Evolutionary conservation across 2,888 invertebrate genomes (phyloP), one percentile per base, ranked within the genome.

Genomic region (Rhamphomyia laevipes): DNA sequence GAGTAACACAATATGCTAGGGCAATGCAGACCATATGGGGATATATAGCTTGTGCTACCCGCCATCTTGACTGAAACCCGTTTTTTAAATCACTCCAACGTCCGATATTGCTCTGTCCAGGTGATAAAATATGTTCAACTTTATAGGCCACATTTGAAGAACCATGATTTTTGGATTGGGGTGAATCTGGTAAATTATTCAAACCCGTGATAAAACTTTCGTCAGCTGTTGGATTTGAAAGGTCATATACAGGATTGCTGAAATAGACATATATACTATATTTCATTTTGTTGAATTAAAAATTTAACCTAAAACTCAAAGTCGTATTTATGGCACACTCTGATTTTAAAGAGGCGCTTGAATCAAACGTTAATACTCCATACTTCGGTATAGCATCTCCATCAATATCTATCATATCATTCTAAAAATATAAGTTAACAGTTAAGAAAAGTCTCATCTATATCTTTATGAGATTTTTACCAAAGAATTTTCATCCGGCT

Each of bases 11-110:
- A 66, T 93, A 93, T 2, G 90, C 90, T 52, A 89, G 70, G 0
- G 85, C 86, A 57, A 93, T 92, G 21, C 88, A 85, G 38, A 87
- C 77, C 91, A 93, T 93, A 69, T 90, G 90, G 0, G 90, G 91
- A 70, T 88, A 91, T 55, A 92, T 86, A 1, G 82, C 78, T 57
- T 84, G 84, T 0, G 89, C 84, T 2, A 91, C 90, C 53, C 84
- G 82, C 78, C 85, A 81, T 31, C 92, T 75, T 1, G 85, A 63
- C 15, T 63, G 67, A 40, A 70, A 65, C 12, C 71, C 70, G 46
- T 63, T 66, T 12, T 63, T 66, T 16, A 70, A 60, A 52, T 68
- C 65, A 33, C 68, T 61, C 47, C 68, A 50, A 21, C 68, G 66
- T 17, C 70, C 65, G 2, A 66, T 63, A 49, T 64, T 65, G 33